Percentiles rank a stretch among this genome's conserved stretches.
These are phyloP conservation scores for Eonycteris spelaea DNA, from an alignment of 2,113 vertebrate species.

Conservation along the genomic window DNA sequence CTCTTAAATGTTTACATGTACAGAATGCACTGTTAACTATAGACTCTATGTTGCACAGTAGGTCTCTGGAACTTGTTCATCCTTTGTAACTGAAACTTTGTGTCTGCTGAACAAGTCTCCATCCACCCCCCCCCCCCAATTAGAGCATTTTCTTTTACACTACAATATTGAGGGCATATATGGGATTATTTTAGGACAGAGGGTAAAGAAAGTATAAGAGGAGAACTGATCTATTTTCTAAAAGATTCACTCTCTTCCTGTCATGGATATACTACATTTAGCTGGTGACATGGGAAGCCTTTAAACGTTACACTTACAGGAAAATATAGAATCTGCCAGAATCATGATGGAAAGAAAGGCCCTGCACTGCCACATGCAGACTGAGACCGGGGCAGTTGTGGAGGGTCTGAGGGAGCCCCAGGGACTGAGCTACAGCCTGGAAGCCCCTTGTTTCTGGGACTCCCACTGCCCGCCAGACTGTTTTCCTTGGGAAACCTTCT, in stretches of 20 bases:
- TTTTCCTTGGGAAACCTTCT: not conserved
- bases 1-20: not conserved
- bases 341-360: not conserved
- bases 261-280: not conserved
- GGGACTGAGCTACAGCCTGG: not conserved
- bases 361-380: not conserved
- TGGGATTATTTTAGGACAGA: not conserved
- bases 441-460: not conserved
- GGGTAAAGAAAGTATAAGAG: not conserved
- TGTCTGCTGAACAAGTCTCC: not conserved
- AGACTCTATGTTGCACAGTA: accelerated
- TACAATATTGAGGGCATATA: not conserved
- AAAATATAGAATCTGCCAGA: not conserved
- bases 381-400: not conserved
- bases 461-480: not conserved
- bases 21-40: not conserved
- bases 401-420: accelerated
- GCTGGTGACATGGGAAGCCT: not conserved
- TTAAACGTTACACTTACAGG: not conserved
- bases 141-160: not conserved
- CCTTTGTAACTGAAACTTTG: not conserved
- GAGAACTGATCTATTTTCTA: not conserved
- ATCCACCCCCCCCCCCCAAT: too few relatives aligned
- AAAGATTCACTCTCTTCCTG: not conserved
- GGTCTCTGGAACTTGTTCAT: not conserved